phyloP scores from a whole-genome alignment of 2,888 invertebrate species.

The Ptilodon capucinus region DNA sequence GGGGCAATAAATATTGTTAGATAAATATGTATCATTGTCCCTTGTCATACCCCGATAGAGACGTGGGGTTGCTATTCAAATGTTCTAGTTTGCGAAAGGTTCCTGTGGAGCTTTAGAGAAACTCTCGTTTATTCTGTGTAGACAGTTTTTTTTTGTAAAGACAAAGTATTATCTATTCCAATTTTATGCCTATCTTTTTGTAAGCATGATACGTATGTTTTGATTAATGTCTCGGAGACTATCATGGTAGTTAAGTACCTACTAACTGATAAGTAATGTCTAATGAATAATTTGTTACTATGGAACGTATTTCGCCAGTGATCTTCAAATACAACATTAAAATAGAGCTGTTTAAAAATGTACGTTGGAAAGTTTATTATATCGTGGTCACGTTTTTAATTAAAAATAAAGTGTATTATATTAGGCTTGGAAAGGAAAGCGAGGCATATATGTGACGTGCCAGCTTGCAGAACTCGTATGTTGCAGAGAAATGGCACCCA shows the following conservation, averaged over 20 bases:
- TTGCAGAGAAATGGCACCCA: conserved; percentile 46
- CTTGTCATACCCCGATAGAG: conserved; percentile 58
- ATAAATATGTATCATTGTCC: conserved; percentile 79
- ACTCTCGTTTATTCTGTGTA: background rate
- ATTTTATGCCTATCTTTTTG: too few species aligned
- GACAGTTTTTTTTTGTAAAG: background rate
- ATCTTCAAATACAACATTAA: too few species aligned
- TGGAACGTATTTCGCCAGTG: too few species aligned
- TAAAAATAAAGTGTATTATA: conserved; percentile 60
- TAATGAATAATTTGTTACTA: too few species aligned
- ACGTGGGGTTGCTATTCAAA: conserved; percentile 57
- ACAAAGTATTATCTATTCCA: too few species aligned
- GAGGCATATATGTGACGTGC: conserved; percentile 55
- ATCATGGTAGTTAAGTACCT: too few species aligned
- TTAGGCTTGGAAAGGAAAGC: conserved; percentile 50
- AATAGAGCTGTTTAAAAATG: too few species aligned
- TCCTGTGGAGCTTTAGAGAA: background rate
- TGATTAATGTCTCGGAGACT: too few species aligned
- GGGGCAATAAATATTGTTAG: conserved; percentile 74
- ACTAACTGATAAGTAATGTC: too few species aligned
- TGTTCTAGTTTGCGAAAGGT: conserved; percentile 46
- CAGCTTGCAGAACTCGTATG: conserved; percentile 37
- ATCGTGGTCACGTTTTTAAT: conserved; percentile 71
- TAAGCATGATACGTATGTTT: too few species aligned
- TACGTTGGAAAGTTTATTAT: too few species aligned